Base-by-base conservation (phyloP, 2,888 invertebrate genomes). In the Cremastinae sp. region DNA sequence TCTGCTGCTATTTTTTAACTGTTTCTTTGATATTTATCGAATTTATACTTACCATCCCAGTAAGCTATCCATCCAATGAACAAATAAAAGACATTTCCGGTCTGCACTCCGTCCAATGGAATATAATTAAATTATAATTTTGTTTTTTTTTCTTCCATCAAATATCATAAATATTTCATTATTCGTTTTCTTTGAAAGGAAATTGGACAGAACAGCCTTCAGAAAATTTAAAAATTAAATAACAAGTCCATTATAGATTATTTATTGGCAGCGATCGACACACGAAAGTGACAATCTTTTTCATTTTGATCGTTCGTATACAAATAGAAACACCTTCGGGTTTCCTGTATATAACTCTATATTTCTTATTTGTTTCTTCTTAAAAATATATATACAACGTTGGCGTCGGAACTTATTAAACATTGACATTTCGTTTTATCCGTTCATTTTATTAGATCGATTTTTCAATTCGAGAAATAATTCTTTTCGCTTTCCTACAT, bases 301-400 rank as follows among this genome's bases (percentile, higher is more conserved):
- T 74, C 51, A 20, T 61, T 62, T 18, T 43, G 12, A 14, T 41
- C 61, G 43, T 70, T 53, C 58, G 18, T 62, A 37, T 62, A 75
- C 72, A 68, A 75, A 68, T 62, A 58, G 53, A 62, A 47, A 47
- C 51, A 62, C 56, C 39, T 20, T 49, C n/a, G 37, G 8, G 55
- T 18, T 49, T 68, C 45, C 8, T 61, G 18, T 18, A 18, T 58
- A 39, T 22, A 28, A 47, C 35, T n/a, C 35, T 49, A 53, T 28
- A 8, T 28, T 28, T 58, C 35, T 18, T 41, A 10, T n/a, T 39
- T n/a, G 9, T 18, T 18, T 12, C 14, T n/a, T n/a, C n/a, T 81
- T 80, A 68, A 78, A 76, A 55, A 55, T 45, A 41, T 68, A 65
- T 75, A 22, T 75, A 70, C 70, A 81, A 79, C 41, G 41, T 72